phyloP scores from a whole-genome alignment of 2,888 invertebrate species.

The Darwinula stevensoni region DNA sequence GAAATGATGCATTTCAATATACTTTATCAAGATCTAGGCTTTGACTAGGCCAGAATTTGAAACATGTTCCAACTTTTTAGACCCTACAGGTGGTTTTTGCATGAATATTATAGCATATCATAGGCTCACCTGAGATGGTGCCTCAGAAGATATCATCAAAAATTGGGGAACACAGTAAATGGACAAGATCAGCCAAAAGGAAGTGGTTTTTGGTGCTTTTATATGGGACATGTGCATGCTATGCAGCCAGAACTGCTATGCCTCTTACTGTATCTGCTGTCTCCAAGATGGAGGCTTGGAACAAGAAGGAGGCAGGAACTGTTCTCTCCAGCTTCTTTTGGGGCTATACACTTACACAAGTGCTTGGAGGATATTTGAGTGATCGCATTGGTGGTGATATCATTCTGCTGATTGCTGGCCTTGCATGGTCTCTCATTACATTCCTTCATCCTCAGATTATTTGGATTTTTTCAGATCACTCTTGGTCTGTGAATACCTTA shows the following conservation, averaged over 20 bases:
- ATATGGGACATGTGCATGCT: slow-evolving; percentile 29
- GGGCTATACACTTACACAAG: slow-evolving; percentile 36
- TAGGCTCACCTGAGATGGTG: too few relatives aligned
- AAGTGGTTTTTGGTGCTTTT: slow-evolving; percentile 27
- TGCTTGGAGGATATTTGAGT: slow-evolving; percentile 25
- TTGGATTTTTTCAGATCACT: slow-evolving; percentile 17
- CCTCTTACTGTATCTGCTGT: slow-evolving; percentile 30
- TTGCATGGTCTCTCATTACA: slow-evolving; percentile 25
- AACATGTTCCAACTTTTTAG: too few relatives aligned
- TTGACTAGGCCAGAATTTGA: too few relatives aligned
- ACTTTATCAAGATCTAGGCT: too few relatives aligned
- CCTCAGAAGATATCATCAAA: too few relatives aligned
- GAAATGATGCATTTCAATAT: too few relatives aligned
- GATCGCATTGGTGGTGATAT: slow-evolving; percentile 31
- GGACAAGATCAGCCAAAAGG: too few relatives aligned
- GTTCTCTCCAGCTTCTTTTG: slow-evolving; percentile 38
- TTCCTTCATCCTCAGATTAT: slow-evolving; percentile 26
- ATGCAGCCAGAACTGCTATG: slow-evolving; percentile 32
- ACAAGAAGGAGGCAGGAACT: slow-evolving; percentile 33
- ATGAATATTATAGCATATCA: too few relatives aligned
- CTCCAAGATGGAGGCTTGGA: slow-evolving; percentile 30
- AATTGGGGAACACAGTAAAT: too few relatives aligned
- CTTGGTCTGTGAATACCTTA: slow-evolving; percentile 23
- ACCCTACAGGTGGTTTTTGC: too few relatives aligned
- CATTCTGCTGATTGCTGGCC: slow-evolving; percentile 27